A percentile compares a stretch with the other conserved stretches of the same genome.
phyloP scores from a whole-genome alignment of 2,797 vertebrate genomes.

The Threskiornis aethiopicus region DNA sequence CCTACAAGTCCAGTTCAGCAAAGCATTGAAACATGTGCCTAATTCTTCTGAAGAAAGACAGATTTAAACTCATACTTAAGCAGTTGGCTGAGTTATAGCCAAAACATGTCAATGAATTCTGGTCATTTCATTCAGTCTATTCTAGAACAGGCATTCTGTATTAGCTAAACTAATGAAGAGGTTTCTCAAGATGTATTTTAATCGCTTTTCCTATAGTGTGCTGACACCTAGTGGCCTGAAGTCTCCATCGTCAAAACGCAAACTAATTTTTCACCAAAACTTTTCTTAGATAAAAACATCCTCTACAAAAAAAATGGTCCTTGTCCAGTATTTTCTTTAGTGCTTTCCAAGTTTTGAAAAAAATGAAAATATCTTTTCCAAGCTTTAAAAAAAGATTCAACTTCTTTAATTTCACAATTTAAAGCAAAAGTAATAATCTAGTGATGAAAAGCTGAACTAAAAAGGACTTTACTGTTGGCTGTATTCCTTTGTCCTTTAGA shows the following conservation, averaged over 20 bases:
- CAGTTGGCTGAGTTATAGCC: background rate
- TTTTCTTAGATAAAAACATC: background rate
- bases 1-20: background rate
- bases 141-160: background rate
- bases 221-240: slow-evolving; percentile 73
- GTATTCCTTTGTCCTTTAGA: background rate
- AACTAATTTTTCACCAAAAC: background rate
- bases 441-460: background rate
- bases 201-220: background rate
- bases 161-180: background rate
- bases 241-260: background rate
- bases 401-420: background rate
- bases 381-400: background rate
- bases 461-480: background rate
- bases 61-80: background rate
- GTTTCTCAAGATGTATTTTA: background rate
- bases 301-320: background rate
- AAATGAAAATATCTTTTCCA: background rate
- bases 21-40: background rate
- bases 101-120: background rate
- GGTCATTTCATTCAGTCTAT: background rate
- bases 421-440: background rate
- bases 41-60: background rate
- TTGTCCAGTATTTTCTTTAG: background rate
- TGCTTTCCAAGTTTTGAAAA: background rate